Evolutionary conservation across 64 coral and sea anemone genomes (phyloP).

Genomic region (Exaiptasia diaphana): DNA sequence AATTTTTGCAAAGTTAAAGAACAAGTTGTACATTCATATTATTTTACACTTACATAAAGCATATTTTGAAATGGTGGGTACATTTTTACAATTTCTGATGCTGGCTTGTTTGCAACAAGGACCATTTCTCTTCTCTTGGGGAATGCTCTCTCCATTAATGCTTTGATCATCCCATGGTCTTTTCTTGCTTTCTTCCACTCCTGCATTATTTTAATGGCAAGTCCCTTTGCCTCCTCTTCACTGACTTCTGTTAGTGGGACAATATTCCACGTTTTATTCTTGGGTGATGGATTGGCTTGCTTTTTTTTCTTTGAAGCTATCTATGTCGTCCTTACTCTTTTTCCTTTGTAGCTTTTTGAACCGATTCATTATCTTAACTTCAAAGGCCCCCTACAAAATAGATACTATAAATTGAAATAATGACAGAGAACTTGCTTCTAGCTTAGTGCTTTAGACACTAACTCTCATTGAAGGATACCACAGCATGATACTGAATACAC

Average conservation of each 20-base stretch:
- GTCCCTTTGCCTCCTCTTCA: background rate
- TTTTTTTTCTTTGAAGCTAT: background rate
- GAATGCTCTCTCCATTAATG: background rate
- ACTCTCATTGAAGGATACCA: background rate
- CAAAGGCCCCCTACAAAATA: conserved; percentile 19
- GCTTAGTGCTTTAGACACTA: background rate
- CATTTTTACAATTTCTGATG: background rate
- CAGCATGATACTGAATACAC: background rate
- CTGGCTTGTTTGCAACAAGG: background rate
- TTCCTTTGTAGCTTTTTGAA: conserved; percentile 21
- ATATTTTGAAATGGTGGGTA: conserved; percentile 11
- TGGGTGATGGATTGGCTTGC: background rate
- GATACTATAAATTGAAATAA: background rate
- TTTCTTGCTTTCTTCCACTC: background rate
- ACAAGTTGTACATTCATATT: background rate
- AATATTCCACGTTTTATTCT: background rate
- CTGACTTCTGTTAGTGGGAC: background rate
- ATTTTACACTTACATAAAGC: conserved; percentile 13
- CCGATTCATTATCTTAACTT: conserved; percentile 4
- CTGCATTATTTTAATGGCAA: background rate
- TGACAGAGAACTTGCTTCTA: background rate
- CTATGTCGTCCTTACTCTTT: background rate
- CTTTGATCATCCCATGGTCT: background rate
- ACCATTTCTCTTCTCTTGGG: background rate
- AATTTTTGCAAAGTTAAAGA: background rate